Base-by-base conservation (phyloP, 2,888 invertebrate species). In the Meteorus cinctellus region DNA sequence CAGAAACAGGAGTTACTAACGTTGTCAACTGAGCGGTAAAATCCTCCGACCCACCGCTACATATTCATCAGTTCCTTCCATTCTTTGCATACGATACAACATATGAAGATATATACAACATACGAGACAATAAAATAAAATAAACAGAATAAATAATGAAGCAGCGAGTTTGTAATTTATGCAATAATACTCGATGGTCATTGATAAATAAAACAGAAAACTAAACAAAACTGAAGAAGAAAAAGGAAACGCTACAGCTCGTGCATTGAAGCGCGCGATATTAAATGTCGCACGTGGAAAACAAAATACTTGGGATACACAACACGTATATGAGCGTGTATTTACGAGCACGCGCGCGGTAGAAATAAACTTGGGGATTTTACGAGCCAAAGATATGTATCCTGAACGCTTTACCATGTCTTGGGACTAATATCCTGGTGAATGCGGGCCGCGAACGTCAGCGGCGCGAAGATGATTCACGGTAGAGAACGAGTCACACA, bases 391-490 rank as follows among this genome's bases (percentile, higher is more conserved):
- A 72, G 72, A 72, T 72, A 72, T 72, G 72, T 72, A 72, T 72
- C 72, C 63, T 72, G 72, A 31, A 72, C 62, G 72, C 48, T 72
- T 72, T 63, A 72, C 45, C 72, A 63, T 62, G 62, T 72, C 48
- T 16, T 10, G 63, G 45, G 72, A 72, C 72, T 72, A 72, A 72
- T 72, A 72, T 81, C 77, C 70, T 63, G 77, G 76, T 77, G 76
- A 79, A 82, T 76, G 78, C 76, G 79, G 66, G 72, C 78, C 71
- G 79, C 69, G 77, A 80, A 78, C 84, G 82, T 82, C 81, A 76
- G 80, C 68, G 76, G 80, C 76, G 80, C 78, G 79, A 79, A 79
- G 80, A 82, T 84, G 86, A 86, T 84, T 86, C 85, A 84, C 82
- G 77, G 31, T 16, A 78, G 65, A 48, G 6, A 76, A 77, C 67